Base-by-base conservation (phyloP, 92 coral and sea anemone genomes). In the Desmophyllum pertusum region DNA sequence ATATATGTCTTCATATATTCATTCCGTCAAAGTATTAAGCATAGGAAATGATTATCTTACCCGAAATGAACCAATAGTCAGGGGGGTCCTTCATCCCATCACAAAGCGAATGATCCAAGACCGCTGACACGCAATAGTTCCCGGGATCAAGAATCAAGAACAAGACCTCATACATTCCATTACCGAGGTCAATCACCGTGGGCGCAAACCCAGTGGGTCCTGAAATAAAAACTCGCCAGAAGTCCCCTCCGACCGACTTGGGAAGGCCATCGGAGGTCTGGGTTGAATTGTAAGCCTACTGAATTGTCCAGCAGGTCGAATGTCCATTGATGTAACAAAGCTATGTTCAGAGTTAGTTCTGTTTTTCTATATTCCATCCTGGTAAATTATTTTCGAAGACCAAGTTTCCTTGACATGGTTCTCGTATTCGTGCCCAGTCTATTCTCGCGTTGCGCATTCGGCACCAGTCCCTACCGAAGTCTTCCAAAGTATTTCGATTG, bases 131-230 rank as follows among this genome's bases (percentile, higher is more conserved):
- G 67, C 86, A 55, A 74, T 94, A 94, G 61, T 83, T 81, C 41
- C 98, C 98, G 23, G 98, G 94, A 37, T 87, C 93, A 74, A 95
- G 73, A 53, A 92, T 76, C 72, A 95, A 91, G 23, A 93, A 94
- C 79, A 95, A 61, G 3, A 90, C 91, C 85, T 95, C 98, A 73
- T 95, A 95, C 0, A 87, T 73, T 6, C 98, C 98, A 76, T 95
- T 94, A 10, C 70, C 83, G 62, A 88, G 96, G 88, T 95, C 98
- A 77, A 94, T 67, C 36, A 95, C 88, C 25, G 94, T 94, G 38
- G 98, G 98, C 46, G 95, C 78, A 70, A 95, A 85, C 72, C 88
- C 81, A 29, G 98, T 88, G 29, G 98, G 96, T 43, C 98, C 98
- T 13, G 63, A 87, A 67, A 95, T 80, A 66, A 48, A 83, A 36